Conservation (phyloP, 2,113 vertebrate species). For the Todiramphus saurophagus region DNA sequence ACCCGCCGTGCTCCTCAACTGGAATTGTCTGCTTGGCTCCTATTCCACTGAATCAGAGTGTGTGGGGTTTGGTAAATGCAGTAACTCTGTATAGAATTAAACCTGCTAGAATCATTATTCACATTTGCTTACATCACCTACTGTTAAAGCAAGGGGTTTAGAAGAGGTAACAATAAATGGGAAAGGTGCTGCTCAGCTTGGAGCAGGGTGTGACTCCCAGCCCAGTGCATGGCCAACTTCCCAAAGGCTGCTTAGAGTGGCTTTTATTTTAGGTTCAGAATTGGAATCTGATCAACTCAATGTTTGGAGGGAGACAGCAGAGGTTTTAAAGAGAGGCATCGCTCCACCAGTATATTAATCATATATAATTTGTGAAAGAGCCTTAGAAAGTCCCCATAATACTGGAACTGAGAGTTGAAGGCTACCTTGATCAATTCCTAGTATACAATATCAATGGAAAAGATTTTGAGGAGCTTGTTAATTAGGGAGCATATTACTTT, state of each 20-base stretch:
- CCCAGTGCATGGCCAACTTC: neutral
- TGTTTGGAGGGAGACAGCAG: conserved; percentile 37
- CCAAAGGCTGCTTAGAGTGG: neutral
- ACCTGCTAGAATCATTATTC: neutral
- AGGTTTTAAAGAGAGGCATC: conserved; percentile 22
- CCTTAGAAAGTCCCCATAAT: neutral
- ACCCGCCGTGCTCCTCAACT: neutral
- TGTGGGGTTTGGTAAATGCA: neutral
- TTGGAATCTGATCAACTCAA: conserved; percentile 31
- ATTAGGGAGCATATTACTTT: neutral
- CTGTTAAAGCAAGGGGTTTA: neutral
- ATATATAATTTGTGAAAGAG: neutral
- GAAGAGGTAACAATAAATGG: neutral
- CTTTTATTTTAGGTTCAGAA: conserved; percentile 9
- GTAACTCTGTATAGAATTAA: neutral
- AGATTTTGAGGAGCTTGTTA: neutral
- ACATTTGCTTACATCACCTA: neutral
- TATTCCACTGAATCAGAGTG: neutral
- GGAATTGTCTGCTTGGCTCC: neutral
- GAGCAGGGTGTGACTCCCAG: neutral
- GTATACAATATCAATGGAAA: neutral
- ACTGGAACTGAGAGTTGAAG: neutral
- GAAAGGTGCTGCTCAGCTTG: neutral
- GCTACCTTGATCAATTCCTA: neutral
- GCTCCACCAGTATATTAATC: neutral